A percentile compares a stretch with the other conserved stretches of the same genome.
phyloP scores from a whole-genome alignment of 2,113 vertebrate genomes.

The Poecilia latipinna region DNA sequence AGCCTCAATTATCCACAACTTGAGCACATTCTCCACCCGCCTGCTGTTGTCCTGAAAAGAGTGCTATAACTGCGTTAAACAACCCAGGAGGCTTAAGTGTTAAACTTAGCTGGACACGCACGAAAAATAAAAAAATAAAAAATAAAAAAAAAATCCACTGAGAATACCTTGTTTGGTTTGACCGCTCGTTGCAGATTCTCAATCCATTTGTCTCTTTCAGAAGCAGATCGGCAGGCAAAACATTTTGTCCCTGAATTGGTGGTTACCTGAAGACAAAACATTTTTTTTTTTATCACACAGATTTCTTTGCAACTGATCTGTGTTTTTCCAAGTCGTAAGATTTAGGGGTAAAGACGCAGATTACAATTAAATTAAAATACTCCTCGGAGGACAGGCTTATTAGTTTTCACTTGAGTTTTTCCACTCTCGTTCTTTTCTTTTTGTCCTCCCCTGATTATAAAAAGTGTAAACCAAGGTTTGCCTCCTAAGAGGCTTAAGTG shows the following conservation, averaged over 20 bases:
- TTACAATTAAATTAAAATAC: neutral
- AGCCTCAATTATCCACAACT: constrained; percentile 97
- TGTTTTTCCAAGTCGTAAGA: neutral
- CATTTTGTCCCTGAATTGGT: constrained; percentile 94
- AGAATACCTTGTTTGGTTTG: constrained; percentile 93
- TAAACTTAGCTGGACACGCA: neutral
- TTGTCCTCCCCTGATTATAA: neutral
- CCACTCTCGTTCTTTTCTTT: neutral
- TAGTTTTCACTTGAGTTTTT: neutral
- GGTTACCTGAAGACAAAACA: constrained; percentile 83
- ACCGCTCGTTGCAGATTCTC: constrained; percentile 93
- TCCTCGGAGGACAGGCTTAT: neutral
- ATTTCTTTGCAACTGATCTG: neutral
- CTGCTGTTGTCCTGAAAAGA: constrained; percentile 93
- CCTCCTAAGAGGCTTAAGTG: neutral
- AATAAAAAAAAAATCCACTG: neutral
- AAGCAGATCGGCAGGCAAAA: constrained; percentile 93
- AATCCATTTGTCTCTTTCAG: constrained; percentile 96
- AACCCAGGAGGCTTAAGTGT: neutral
- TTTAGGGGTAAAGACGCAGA: neutral
- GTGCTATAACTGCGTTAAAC: constrained; percentile 67
- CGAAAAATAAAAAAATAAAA: neutral
- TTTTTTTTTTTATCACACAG: neutral
- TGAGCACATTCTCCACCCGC: constrained; percentile 94
- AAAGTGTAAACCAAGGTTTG: neutral